Conservation (phyloP, 2,888 invertebrate species). For the Epinotia nisella region DNA sequence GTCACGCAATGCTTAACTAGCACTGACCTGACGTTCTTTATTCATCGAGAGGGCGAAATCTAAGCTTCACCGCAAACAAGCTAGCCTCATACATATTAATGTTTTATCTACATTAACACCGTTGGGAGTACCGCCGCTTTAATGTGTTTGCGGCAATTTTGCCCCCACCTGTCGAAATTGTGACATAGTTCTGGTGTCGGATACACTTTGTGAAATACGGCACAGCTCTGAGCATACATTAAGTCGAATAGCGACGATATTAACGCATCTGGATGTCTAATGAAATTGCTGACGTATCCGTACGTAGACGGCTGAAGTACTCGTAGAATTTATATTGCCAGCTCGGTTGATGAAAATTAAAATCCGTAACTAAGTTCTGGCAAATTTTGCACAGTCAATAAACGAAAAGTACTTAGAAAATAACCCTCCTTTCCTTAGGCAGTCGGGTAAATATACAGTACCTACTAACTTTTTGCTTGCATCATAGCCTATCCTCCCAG, state of each 20-base stretch:
- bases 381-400: no score
- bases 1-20: constrained; percentile 70
- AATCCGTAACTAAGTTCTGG: no score
- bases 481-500: no score
- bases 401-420: no score
- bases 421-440: no score
- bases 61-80: constrained; percentile 76
- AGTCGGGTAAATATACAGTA: no score
- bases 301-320: no score
- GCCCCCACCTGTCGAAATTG: constrained; percentile 70
- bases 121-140: constrained; percentile 63
- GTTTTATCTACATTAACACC: constrained; percentile 76
- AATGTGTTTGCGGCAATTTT: constrained; percentile 73
- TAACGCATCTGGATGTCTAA: constrained; percentile 36
- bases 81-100: constrained; percentile 80
- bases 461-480: no score
- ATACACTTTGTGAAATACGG: constrained; percentile 46
- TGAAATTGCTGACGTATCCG: constrained; percentile 20
- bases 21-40: constrained; percentile 62
- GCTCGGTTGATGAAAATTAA: no score
- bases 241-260: constrained; percentile 34
- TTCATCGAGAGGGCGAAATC: constrained; percentile 76
- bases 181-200: constrained; percentile 52
- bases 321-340: no score
- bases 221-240: constrained; percentile 34